Percentiles rank a stretch among this genome's conserved stretches.
Conservation (phyloP, 2,113 vertebrate species). For the Balaeniceps rex region DNA sequence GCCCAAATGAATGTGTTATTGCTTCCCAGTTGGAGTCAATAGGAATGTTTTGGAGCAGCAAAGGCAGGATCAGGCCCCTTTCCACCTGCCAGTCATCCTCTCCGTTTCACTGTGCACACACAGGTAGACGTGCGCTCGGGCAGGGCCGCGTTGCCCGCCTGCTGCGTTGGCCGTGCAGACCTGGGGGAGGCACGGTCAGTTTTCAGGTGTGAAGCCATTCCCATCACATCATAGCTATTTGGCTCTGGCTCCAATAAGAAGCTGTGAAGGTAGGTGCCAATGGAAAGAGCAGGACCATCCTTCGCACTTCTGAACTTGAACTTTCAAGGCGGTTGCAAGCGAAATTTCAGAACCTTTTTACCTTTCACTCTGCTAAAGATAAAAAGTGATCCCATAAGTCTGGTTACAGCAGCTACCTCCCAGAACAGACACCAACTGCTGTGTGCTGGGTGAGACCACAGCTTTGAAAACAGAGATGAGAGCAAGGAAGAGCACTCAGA, state of each 20-base stretch:
- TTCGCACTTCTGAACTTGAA: not conserved
- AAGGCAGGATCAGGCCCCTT: not conserved
- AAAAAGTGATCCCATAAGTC: not conserved
- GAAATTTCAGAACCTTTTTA: not conserved
- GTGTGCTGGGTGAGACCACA: not conserved
- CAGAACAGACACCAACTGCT: not conserved
- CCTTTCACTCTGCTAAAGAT: not conserved
- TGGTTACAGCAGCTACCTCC: not conserved
- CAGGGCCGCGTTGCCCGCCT: not conserved
- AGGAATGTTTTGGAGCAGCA: not conserved
- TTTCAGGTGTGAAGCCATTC: not conserved
- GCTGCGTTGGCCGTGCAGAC: not conserved
- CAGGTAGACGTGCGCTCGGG: fast-evolving
- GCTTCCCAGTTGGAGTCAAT: not conserved
- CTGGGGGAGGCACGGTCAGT: not conserved
- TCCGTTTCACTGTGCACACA: fast-evolving
- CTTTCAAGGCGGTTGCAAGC: not conserved
- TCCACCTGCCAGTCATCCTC: not conserved
- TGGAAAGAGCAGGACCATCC: not conserved
- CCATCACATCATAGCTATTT: not conserved
- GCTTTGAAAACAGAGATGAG: not conserved
- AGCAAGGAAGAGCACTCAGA: not conserved
- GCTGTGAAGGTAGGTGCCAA: not conserved
- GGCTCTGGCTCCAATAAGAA: not conserved
- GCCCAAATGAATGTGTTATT: fast-evolving